These are phyloP conservation scores for Druceiella hillmani DNA, from an alignment of 2,888 invertebrate genomes.

Conservation along the genomic window DNA sequence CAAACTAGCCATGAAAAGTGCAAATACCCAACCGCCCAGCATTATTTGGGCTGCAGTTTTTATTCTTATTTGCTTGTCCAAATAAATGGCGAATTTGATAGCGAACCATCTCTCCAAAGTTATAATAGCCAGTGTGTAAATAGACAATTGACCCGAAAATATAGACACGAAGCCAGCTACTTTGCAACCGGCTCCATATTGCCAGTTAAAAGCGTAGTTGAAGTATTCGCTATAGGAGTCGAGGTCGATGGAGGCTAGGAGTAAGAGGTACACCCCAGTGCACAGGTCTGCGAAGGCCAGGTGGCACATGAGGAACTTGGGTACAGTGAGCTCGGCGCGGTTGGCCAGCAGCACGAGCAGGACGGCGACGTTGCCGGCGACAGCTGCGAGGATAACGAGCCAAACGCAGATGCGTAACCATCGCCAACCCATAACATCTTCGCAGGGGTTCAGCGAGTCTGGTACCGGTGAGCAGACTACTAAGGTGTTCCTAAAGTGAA, in stretches of 20 bases:
- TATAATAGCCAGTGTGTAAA: constrained; percentile 80
- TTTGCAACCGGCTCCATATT: constrained; percentile 74
- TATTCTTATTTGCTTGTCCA: constrained; percentile 73
- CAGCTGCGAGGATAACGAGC: constrained; percentile 77
- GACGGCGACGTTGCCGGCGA: constrained; percentile 79
- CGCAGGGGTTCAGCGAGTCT: constrained; percentile 82
- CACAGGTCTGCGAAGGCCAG: constrained; percentile 85
- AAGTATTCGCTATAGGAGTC: constrained; percentile 83
- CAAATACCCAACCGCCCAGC: constrained; percentile 74
- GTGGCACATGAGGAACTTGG: constrained; percentile 55
- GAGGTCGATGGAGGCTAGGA: constrained; percentile 79
- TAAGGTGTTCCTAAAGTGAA: constrained; percentile 34
- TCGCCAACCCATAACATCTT: constrained; percentile 81
- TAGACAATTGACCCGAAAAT: constrained; percentile 81
- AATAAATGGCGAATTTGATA: constrained; percentile 76
- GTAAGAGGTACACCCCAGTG: constrained; percentile 77
- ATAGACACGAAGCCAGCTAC: constrained; percentile 85
- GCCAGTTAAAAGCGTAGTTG: constrained; percentile 89
- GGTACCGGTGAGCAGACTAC: constrained; percentile 68
- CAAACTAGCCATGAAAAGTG: constrained; percentile 68
- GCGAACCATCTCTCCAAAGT: constrained; percentile 83
- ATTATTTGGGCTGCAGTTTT: constrained; percentile 69
- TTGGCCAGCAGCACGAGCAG: constrained; percentile 69
- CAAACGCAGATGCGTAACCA: constrained; percentile 79
- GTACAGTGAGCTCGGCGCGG: constrained; percentile 41